phyloP scores from a whole-genome alignment of 2,113 vertebrate genomes.

The Aramus guarauna region DNA sequence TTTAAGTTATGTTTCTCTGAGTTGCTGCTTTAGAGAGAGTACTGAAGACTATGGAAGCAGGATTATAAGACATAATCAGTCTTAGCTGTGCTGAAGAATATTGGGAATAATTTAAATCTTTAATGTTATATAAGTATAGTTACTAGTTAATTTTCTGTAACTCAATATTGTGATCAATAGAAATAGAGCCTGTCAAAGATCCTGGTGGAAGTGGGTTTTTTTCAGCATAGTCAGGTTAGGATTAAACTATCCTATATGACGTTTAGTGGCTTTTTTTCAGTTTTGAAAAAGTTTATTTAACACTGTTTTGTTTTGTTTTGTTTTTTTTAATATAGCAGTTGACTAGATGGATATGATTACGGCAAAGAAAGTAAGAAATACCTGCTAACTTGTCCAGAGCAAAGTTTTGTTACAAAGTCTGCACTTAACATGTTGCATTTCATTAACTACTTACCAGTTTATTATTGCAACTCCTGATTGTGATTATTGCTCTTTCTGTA shows the following conservation, averaged over 20 bases:
- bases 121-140: background rate
- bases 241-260: background rate
- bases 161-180: background rate
- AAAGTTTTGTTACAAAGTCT: too few species aligned
- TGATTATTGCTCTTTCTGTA: background rate
- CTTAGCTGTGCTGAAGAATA: background rate
- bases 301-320: background rate
- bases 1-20: background rate
- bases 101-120: background rate
- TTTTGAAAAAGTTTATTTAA: background rate
- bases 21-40: background rate
- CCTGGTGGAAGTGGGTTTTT: background rate
- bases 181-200: background rate
- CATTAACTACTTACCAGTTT: background rate
- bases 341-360: constrained; percentile 77
- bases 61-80: background rate
- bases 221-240: background rate
- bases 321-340: constrained; percentile 74
- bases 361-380: constrained; percentile 79
- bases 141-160: background rate
- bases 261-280: background rate
- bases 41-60: background rate
- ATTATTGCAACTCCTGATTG: background rate
- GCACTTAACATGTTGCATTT: background rate
- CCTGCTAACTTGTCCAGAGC: background rate